Conservation (phyloP, 2,888 invertebrate genomes). For the Orchestes rusci region DNA sequence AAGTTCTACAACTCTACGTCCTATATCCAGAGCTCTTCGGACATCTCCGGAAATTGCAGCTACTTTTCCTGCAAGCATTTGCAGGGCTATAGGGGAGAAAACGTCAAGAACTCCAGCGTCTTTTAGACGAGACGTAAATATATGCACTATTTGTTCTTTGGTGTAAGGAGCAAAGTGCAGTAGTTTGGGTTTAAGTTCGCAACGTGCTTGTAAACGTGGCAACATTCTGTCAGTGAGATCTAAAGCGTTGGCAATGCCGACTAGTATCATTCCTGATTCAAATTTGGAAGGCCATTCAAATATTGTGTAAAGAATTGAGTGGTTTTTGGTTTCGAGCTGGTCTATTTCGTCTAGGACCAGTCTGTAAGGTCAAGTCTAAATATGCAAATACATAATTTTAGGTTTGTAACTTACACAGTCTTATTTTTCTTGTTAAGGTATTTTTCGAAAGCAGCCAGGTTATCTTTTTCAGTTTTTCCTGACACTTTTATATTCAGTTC, state of each 20-base stretch:
- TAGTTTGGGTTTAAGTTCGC: constrained; percentile 63
- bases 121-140: constrained; percentile 72
- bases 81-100: constrained; percentile 77
- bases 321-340: constrained; percentile 76
- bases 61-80: constrained; percentile 90
- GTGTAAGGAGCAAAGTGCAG: constrained; percentile 91
- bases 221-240: constrained; percentile 88
- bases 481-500: constrained; percentile 57
- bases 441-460: constrained; percentile 60
- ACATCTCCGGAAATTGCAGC: constrained; percentile 93
- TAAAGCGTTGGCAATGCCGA: constrained; percentile 93
- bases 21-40: constrained; percentile 87
- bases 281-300: constrained; percentile 84
- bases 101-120: constrained; percentile 61
- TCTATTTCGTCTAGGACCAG: constrained; percentile 94
- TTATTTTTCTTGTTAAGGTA: constrained; percentile 59
- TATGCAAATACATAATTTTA: not conserved
- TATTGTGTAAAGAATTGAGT: constrained; percentile 83
- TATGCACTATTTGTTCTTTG: constrained; percentile 79
- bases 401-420: constrained; percentile 55
- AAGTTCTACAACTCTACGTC: constrained; percentile 79
- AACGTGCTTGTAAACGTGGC: constrained; percentile 74
- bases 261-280: constrained; percentile 64
- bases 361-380: constrained; percentile 44
- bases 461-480: constrained; percentile 59